These are phyloP conservation scores for Enteromius paludinosus DNA, from an alignment of 2,797 vertebrate genomes.

Conservation along the genomic window DNA sequence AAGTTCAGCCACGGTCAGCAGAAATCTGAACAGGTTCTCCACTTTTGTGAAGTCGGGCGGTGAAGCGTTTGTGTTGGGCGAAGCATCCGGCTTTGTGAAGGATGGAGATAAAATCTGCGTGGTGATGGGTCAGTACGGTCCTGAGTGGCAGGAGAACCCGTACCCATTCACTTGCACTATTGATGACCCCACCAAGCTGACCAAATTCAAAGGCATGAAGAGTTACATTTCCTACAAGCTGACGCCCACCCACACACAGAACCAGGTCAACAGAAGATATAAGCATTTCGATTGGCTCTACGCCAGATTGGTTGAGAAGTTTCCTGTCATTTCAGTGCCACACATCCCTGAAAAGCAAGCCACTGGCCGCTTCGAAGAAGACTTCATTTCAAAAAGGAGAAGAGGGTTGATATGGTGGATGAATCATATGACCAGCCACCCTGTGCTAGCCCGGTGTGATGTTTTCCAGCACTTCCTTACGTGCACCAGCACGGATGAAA, in stretches of 20 bases:
- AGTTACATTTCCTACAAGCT: slow-evolving; percentile 97
- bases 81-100: slow-evolving; percentile 91
- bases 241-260: slow-evolving; percentile 90
- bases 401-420: slow-evolving; percentile 98
- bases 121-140: slow-evolving; percentile 87
- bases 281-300: slow-evolving; percentile 99
- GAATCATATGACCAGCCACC: slow-evolving; percentile 98
- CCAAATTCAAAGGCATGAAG: slow-evolving; percentile 99
- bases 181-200: slow-evolving; percentile 97
- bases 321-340: slow-evolving; percentile 95
- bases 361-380: slow-evolving; percentile 96
- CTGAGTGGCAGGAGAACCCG: slow-evolving; percentile 97
- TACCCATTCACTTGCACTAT: slow-evolving; percentile 93
- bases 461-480: slow-evolving; percentile 97
- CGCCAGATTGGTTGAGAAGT: slow-evolving; percentile 91
- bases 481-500: slow-evolving; percentile 92
- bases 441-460: slow-evolving; percentile 90
- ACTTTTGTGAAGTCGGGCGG: slow-evolving; percentile 96
- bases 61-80: slow-evolving; percentile 93
- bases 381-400: slow-evolving; percentile 96
- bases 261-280: slow-evolving; percentile 91
- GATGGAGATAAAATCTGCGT: slow-evolving; percentile 96
- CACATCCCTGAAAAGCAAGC: slow-evolving; percentile 98
- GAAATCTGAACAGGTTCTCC: slow-evolving; percentile 95
- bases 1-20: slow-evolving; percentile 90